Evolutionary conservation across 2,113 vertebrate genomes (phyloP).

Genomic region (Oceanodroma tethys): DNA sequence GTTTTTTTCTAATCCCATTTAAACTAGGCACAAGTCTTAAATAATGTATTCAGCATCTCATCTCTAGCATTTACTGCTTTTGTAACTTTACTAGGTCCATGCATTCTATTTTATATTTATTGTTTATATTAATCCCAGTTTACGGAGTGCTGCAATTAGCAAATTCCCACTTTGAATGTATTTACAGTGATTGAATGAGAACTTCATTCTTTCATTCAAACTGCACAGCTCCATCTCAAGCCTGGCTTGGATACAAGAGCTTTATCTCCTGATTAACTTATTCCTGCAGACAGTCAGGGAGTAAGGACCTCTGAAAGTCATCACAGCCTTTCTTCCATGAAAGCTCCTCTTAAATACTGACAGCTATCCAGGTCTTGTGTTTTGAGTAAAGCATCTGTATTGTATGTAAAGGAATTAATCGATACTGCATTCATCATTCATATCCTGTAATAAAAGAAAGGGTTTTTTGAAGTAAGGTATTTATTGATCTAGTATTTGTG

Average conservation of each 20-base stretch:
- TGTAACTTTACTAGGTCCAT: neutral
- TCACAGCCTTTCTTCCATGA: constrained; percentile 39
- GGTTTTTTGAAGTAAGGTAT: constrained; percentile 40
- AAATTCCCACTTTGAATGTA: constrained; percentile 36
- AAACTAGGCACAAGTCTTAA: neutral
- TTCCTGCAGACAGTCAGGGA: constrained; percentile 57
- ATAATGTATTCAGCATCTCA: neutral
- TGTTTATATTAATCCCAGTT: constrained; percentile 27
- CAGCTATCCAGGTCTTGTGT: constrained; percentile 17
- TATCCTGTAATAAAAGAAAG: constrained; percentile 15
- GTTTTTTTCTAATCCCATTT: neutral
- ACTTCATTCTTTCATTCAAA: neutral
- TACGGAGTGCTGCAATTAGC: constrained; percentile 30
- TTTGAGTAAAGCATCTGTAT: constrained; percentile 30
- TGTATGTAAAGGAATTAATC: neutral
- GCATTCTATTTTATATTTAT: neutral
- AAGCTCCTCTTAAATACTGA: constrained; percentile 43
- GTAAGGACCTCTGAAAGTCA: constrained; percentile 67
- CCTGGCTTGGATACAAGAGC: constrained; percentile 70
- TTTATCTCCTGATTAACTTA: constrained; percentile 71
- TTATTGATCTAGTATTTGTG: neutral
- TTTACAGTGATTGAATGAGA: constrained; percentile 47
- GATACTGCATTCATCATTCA: constrained; percentile 23
- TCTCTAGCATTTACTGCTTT: neutral
- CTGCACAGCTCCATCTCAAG: constrained; percentile 14